A percentile compares a stretch with the other conserved stretches of the same genome.
phyloP scores from a whole-genome alignment of 2,888 invertebrate species.

The Chymomyza caudatula region DNA sequence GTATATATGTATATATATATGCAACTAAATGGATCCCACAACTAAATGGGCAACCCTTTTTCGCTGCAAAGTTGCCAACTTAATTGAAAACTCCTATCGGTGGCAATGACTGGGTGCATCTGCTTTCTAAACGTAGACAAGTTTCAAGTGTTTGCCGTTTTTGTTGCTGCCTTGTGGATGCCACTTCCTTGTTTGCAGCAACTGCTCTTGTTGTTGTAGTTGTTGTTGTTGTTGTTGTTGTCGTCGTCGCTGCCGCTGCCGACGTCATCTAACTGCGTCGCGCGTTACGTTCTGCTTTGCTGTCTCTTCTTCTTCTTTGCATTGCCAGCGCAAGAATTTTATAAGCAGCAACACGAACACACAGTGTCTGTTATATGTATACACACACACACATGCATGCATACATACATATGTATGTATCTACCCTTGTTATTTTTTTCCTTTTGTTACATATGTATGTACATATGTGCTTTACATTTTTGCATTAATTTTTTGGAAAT shows the following conservation, averaged over 20 bases:
- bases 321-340: constrained; percentile 7
- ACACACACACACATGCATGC: constrained; percentile 13
- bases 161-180: not conserved
- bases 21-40: no score
- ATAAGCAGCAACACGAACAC: constrained; percentile 12
- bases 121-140: not conserved
- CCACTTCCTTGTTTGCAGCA: constrained; percentile 5
- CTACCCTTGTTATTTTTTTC: not conserved
- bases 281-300: not conserved
- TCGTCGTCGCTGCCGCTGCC: not conserved
- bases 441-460: constrained; percentile 8
- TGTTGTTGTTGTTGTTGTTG: constrained; percentile 15
- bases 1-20: not conserved
- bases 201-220: not conserved
- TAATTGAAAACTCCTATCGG: not conserved
- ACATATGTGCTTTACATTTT: constrained; percentile 12
- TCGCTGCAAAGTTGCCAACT: not conserved
- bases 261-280: not conserved
- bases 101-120: no score
- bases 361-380: not conserved
- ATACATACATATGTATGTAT: constrained; percentile 27
- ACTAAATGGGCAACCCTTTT: not conserved
- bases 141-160: not conserved
- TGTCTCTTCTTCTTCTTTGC: constrained; percentile 1
- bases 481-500: constrained; percentile 35